Base-by-base conservation (phyloP, 2,797 vertebrate genomes). In the Hyperoplus lanceolatus region DNA sequence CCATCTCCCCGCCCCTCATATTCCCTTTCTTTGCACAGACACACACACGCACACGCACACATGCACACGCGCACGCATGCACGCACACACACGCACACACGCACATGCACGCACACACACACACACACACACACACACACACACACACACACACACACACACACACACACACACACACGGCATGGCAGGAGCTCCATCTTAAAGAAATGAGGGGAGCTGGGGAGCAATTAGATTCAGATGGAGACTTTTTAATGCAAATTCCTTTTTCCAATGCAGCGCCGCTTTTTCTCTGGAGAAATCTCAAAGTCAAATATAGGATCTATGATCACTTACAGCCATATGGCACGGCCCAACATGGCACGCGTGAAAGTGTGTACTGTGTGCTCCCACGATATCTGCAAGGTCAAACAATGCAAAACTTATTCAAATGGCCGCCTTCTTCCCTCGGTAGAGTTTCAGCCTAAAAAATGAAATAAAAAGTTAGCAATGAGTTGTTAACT, bases 271-370 rank as follows among this genome's bases (percentile, higher is more conserved):
- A 80, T 49, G 75, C 84, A 70, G 82, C 4, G 16, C 46, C 14
- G 73, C 80, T 87, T 87, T 82, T 29, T 78, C 90, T 86, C 87
- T 64, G 66, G 89, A 91, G 90, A 73, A 91, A 92, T 90, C 83
- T 89, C 89, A 90, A 93, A 93, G 93, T 94, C 93, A 92, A 93
- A 91, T 85, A 87, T 75, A 89, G 87, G 80, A 87, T 90, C 83
- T 90, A 82, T 88, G 90, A 92, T 90, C 79, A 87, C 88, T 89
- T 88, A 76, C 68, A 64, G 84, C 87, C 90, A 91, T 91, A 88
- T 90, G 91, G 84, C 73, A 69, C 6, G 1, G 60, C 4, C 79
- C 70, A 81, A 81, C 70, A 75, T 45, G 75, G 39, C 29, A 29
- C 29, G 29, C 3, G 29, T 38, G 55, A 45, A 45, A 38, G 70